Conservation (phyloP, 2,113 vertebrate genomes). For the Dinomys branickii region DNA sequence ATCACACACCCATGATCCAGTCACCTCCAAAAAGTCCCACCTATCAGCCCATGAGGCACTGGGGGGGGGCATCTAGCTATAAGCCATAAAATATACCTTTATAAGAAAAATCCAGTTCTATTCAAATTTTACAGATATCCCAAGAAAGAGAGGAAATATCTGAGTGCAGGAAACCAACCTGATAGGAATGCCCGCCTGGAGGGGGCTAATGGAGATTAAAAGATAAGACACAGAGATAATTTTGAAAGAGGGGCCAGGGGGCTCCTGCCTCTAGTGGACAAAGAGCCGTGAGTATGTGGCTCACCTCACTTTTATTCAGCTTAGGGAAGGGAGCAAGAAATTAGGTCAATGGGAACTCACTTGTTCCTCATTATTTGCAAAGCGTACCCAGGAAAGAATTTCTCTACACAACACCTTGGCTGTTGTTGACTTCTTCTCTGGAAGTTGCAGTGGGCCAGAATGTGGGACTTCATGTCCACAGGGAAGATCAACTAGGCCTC, state of each 20-base stretch:
- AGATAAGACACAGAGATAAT: not conserved
- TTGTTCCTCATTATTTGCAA: not conserved
- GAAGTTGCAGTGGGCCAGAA: not conserved
- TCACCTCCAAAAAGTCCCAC: not conserved
- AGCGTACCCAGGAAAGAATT: not conserved
- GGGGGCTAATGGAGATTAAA: not conserved
- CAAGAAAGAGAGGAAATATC: not conserved
- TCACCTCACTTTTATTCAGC: not conserved
- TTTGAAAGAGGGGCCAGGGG: not conserved
- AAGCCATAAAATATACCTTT: not conserved
- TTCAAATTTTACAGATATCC: not conserved
- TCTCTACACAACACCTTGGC: not conserved
- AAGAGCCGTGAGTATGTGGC: not conserved
- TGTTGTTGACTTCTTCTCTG: not conserved
- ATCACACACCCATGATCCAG: not conserved
- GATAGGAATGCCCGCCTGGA: not conserved
- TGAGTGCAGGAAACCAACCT: not conserved
- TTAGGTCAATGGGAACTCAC: not conserved
- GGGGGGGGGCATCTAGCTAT: not conserved
- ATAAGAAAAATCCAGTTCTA: not conserved
- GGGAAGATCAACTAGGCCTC: not conserved
- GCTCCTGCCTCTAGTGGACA: not conserved
- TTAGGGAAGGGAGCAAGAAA: not conserved
- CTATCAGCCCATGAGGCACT: not conserved
- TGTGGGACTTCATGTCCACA: not conserved